phyloP scores from a whole-genome alignment of 2,888 invertebrate species.

The Teinopalpus imperialis region DNA sequence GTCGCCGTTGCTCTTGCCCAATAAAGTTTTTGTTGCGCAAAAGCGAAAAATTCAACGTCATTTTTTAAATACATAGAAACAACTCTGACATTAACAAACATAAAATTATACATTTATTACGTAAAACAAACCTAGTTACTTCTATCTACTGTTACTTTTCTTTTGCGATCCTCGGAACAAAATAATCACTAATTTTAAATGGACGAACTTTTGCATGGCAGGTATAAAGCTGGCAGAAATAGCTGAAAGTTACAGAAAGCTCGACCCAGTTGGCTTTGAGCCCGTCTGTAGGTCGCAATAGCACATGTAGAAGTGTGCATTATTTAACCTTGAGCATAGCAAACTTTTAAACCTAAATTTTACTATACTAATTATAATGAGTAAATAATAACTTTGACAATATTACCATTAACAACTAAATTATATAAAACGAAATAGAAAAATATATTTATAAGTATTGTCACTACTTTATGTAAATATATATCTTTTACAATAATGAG shows the following conservation, averaged over 20 bases:
- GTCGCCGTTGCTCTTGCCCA: conserved; percentile 50
- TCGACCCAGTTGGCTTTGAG: conserved; percentile 76
- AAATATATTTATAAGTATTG: too few relatives aligned
- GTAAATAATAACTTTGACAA: too few relatives aligned
- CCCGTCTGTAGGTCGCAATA: conserved; percentile 57
- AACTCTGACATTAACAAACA: conserved; percentile 5
- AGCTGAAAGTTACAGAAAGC: conserved; percentile 70
- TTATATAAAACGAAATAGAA: too few relatives aligned
- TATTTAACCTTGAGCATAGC: conserved; percentile 52
- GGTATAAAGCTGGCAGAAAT: conserved; percentile 51
- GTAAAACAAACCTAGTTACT: neutral
- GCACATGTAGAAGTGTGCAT: conserved; percentile 47
- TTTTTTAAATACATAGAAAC: conserved; percentile 26
- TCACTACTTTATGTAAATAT: too few relatives aligned
- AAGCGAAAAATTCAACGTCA: conserved; percentile 16
- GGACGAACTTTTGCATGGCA: conserved; percentile 34
- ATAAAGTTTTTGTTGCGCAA: conserved; percentile 20
- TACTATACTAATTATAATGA: too few relatives aligned
- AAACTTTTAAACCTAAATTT: conserved; percentile 6
- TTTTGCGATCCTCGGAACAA: conserved; percentile 1
- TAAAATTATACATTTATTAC: neutral
- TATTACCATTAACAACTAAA: too few relatives aligned
- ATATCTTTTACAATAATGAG: too few relatives aligned
- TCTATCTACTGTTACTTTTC: conserved; percentile 12
- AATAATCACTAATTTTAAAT: conserved; percentile 22